Evolutionary conservation across 2,888 invertebrate genomes (phyloP).

Genomic region (Heliconius ethilla): DNA sequence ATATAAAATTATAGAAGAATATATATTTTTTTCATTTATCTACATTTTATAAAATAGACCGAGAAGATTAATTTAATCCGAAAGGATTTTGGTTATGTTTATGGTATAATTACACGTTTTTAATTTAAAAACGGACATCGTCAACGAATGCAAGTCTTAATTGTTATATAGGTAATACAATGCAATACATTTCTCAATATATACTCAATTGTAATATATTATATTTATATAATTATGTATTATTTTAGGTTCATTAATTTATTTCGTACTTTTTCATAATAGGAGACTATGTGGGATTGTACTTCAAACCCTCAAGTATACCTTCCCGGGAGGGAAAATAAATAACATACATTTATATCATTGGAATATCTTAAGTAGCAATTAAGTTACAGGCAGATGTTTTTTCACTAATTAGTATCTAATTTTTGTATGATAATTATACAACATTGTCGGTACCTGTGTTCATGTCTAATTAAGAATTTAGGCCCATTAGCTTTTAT

Average conservation of each 20-base stretch:
- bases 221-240: no score
- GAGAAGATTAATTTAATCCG: background rate
- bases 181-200: no score
- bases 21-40: background rate
- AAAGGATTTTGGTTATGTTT: background rate
- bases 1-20: background rate
- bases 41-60: background rate
- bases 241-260: no score
- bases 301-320: no score
- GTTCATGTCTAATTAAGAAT: background rate
- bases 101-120: background rate
- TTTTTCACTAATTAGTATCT: background rate
- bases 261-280: no score
- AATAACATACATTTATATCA: no score
- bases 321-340: no score
- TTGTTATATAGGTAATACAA: no score
- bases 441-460: background rate
- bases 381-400: background rate
- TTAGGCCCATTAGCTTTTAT: background rate
- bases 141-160: no score
- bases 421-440: background rate
- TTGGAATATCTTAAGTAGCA: background rate
- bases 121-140: background rate
- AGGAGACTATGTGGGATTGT: no score
- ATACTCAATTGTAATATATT: no score